A percentile compares a stretch with the other conserved stretches of the same genome.
These are phyloP conservation scores for Rissa tridactyla DNA, from an alignment of 2,113 vertebrate species.

Conservation along the genomic window DNA sequence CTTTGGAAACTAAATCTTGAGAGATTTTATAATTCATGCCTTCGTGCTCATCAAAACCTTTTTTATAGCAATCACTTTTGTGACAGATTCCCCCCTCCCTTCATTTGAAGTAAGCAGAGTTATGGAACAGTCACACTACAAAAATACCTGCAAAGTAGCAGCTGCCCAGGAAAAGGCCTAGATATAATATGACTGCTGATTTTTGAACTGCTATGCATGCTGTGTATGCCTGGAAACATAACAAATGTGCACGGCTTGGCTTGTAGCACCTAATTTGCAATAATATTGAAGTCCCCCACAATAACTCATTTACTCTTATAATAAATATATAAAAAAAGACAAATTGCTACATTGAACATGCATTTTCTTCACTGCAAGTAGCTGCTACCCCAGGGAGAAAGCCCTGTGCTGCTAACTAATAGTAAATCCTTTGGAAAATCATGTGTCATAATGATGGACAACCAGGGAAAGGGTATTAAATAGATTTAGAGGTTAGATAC, in stretches of 20 bases:
- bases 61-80: constrained; percentile 58
- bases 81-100: constrained; percentile 23
- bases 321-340: constrained; percentile 90
- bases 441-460: constrained; percentile 87
- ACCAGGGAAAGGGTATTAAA: constrained; percentile 82
- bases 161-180: constrained; percentile 47
- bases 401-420: constrained; percentile 81
- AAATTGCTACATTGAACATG: constrained; percentile 86
- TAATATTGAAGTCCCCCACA: constrained; percentile 83
- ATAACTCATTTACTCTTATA: constrained; percentile 88
- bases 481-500: constrained; percentile 85
- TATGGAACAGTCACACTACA: constrained; percentile 23
- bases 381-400: constrained; percentile 81
- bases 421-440: constrained; percentile 85
- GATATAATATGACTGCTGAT: constrained; percentile 64
- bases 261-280: constrained; percentile 82
- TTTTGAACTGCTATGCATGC: constrained; percentile 72
- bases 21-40: constrained; percentile 58
- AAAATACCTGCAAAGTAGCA: constrained; percentile 33
- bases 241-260: constrained; percentile 77
- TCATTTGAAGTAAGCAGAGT: constrained; percentile 32
- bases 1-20: constrained; percentile 57
- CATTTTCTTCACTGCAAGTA: constrained; percentile 85
- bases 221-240: constrained; percentile 75
- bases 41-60: constrained; percentile 60